Conservation (phyloP, 2,113 vertebrate species). For the Polypterus senegalus region DNA sequence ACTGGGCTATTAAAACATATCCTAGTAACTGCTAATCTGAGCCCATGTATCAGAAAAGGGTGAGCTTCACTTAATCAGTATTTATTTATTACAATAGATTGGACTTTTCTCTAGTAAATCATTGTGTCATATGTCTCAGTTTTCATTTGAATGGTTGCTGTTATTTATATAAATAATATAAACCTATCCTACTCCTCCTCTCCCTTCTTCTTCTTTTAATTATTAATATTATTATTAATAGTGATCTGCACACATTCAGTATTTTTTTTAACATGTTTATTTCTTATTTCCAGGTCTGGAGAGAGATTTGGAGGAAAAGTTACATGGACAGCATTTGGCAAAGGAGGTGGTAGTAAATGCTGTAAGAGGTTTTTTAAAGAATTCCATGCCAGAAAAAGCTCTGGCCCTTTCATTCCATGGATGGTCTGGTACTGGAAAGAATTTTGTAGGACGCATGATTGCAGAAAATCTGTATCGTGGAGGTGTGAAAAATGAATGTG, state of each 20-base stretch:
- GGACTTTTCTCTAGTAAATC: no score
- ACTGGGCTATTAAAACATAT: no score
- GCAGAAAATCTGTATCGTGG: slow-evolving; percentile 75
- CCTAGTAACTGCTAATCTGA: no score
- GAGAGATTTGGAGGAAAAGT: slow-evolving; percentile 52
- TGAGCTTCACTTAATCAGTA: no score
- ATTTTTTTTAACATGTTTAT: not conserved
- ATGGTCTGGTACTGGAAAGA: slow-evolving; percentile 94
- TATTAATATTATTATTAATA: no score
- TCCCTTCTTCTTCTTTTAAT: no score
- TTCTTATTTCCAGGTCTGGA: slow-evolving; percentile 53
- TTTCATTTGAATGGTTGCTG: no score
- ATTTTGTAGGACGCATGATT: slow-evolving; percentile 76
- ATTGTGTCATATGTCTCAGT: no score
- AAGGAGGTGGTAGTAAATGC: slow-evolving; percentile 57
- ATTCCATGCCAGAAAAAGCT: slow-evolving; percentile 52
- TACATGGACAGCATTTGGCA: slow-evolving; percentile 84
- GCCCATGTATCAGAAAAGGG: no score
- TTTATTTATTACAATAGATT: no score
- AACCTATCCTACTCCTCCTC: no score
- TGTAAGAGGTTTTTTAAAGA: slow-evolving; percentile 58
- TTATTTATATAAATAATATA: no score
- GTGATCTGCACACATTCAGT: not conserved
- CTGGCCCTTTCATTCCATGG: slow-evolving; percentile 85
- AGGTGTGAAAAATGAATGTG: slow-evolving; percentile 72